Conservation (phyloP, 2,113 vertebrate species). For the Pleuronectes platessa region DNA sequence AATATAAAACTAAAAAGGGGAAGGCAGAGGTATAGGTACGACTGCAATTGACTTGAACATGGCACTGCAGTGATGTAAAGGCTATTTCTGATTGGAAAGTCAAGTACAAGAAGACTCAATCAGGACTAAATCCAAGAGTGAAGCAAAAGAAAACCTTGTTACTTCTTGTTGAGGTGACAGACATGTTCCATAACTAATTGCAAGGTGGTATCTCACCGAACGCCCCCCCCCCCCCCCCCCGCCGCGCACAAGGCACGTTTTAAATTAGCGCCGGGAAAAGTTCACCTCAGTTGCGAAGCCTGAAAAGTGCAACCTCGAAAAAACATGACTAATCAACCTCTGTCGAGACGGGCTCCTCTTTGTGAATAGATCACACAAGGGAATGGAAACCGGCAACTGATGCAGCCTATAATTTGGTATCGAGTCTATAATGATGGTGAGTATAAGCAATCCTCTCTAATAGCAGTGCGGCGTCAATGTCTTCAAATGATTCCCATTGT, state of each 20-base stretch:
- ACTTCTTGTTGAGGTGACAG: background rate
- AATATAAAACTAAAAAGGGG: too few relatives aligned
- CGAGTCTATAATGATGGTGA: constrained; percentile 42
- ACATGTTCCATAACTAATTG: background rate
- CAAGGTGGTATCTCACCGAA: background rate
- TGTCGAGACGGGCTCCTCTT: background rate
- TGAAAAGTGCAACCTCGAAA: constrained; percentile 9
- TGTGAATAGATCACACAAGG: constrained; percentile 44
- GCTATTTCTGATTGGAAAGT: too few relatives aligned
- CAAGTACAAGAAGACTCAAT: too few relatives aligned
- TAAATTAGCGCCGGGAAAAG: background rate
- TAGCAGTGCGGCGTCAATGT: constrained; percentile 48
- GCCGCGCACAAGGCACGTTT: too few relatives aligned
- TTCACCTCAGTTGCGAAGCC: constrained; percentile 8
- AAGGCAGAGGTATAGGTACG: too few relatives aligned
- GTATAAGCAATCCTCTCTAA: constrained; percentile 41
- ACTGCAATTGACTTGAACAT: too few relatives aligned
- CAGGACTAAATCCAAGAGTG: too few relatives aligned
- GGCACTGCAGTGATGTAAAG: too few relatives aligned
- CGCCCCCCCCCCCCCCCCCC: too few relatives aligned
- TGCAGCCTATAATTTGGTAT: constrained; percentile 47
- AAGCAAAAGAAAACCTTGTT: too few relatives aligned
- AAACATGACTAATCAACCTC: constrained; percentile 28
- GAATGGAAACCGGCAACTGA: constrained; percentile 14
- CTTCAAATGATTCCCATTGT: constrained; percentile 57